Evolutionary conservation across 1,140 invertebrate species (phyloP), one percentile per base, ranked within the genome.

Genomic region (Aphidius gifuensis): DNA sequence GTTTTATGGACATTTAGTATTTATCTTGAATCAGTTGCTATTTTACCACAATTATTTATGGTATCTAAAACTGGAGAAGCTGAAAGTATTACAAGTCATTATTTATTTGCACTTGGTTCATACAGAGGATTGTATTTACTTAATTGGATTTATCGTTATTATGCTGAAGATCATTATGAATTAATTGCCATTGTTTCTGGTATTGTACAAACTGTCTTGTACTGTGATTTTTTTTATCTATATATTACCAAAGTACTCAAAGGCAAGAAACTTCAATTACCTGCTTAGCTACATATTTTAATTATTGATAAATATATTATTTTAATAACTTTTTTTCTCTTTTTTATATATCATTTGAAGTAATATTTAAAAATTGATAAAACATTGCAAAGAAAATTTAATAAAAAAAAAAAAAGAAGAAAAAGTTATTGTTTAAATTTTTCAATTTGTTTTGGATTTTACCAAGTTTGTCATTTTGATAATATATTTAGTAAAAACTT

Each of bases 201-300:
- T 66, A 86, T 96, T 62, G 91, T 97, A 44, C 98, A 99, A 80
- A 99, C 97, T 43, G 91, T 99, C 60, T 86, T 99, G 42, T 99
- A 99, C 82, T 99, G 97, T 84, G 97, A 99, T 84, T 99, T 99
- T 87, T 99, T 99, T 85, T 99, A 99, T 84, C 86, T 99, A 58
- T 99, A 99, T 82, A 93, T 99, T 78, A 99, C 97, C 76, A 98
- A 98, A 95, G 94, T 97, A 76, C 85, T 97, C 71, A 95, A 96
- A 83, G 94, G 94, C 71, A 97, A 97, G 83, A 96, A 96, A 79
- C 83, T 97, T 64, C 93, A 94, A 80, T 81, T 97, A 79, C 94
- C 94, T 73, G 94, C 94, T 80, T 97, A 94, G 90, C 69, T 43
- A 58, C 40, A 43, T 6, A 32, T 32, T 32, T 32, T 32, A 32